Evolutionary conservation across 2,797 vertebrate genomes (phyloP), one percentile per base, ranked within the genome.

Genomic region (Heliangelus exortis): DNA sequence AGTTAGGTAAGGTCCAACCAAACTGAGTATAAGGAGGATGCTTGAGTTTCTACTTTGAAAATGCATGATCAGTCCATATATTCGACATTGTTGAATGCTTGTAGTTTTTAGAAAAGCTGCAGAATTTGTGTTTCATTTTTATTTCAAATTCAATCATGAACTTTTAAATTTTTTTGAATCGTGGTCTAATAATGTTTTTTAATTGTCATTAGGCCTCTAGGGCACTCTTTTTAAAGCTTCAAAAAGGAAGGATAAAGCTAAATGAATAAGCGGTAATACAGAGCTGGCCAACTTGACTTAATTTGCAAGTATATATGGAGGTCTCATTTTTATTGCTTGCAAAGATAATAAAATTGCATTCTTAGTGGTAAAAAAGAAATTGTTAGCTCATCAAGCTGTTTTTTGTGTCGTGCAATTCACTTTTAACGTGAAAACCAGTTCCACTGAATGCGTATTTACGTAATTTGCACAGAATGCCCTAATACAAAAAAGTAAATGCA

Each of bases 301-400:
- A 90, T 92, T 98, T 97, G 92, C 95, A 97, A 97, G 90, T 91
- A 26, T 79, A 28, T 91, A 95, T 97, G 91, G 76, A 97, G 97
- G 96, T 97, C 16, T 74, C 5, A 6, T 48, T 95, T 91, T n/a
- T 53, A 47, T 82, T 62, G 87, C 41, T 95, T 94, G 34, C 62
- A 91, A 57, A 96, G 63, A 12, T 90, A 93, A 96, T 84, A 80
- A 68, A 93, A 68, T 90, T 96, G 39, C 23, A 39, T 96, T 94
- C 87, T 96, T 76, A 58, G 76, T 36, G 33, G 84, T 65, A 93
- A 92, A 87, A 69, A 41, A 93, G 74, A 92, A 93, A 78, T 88
- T 83, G 21, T 92, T 91, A 85, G 15, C 65, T 93, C 95, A 50
- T 95, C 45, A 50, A 85, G 51, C 26, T 93, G 11, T 1, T 83